These are phyloP conservation scores for Lampris incognitus DNA, from an alignment of 2,113 vertebrate genomes.

Conservation along the genomic window DNA sequence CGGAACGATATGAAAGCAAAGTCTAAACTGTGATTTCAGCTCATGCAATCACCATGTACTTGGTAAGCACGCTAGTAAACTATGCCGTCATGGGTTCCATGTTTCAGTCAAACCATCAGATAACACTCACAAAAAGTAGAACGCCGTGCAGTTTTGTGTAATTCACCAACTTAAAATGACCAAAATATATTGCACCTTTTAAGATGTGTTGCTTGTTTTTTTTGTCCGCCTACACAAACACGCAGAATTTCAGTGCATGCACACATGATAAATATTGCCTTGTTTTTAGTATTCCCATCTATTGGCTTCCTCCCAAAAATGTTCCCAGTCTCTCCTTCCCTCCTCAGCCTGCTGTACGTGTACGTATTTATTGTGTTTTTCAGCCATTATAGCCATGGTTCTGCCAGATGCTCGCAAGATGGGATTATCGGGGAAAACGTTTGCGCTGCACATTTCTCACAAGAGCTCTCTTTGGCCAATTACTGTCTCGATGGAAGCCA, in stretches of 20 bases:
- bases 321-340: constrained; percentile 59
- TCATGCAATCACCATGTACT: constrained; percentile 30
- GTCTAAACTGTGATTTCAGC: constrained; percentile 31
- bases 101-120: constrained; percentile 22
- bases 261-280: constrained; percentile 21
- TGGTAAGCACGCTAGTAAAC: not conserved
- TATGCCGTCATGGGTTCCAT: constrained; percentile 4
- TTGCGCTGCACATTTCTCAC: constrained; percentile 77
- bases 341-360: constrained; percentile 51
- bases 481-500: constrained; percentile 79
- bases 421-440: constrained; percentile 80
- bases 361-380: constrained; percentile 70
- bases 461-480: constrained; percentile 76
- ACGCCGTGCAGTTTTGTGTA: constrained; percentile 4
- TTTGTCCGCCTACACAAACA: not conserved
- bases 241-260: not conserved
- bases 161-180: constrained; percentile 25
- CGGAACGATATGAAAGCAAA: constrained; percentile 25
- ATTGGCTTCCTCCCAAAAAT: constrained; percentile 17
- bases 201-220: not conserved
- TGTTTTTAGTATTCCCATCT: constrained; percentile 40
- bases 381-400: constrained; percentile 61
- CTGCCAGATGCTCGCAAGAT: constrained; percentile 78
- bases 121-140: not conserved
- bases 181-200: not conserved